A percentile compares a stretch with the other conserved stretches of the same genome.
Evolutionary conservation across 2,888 invertebrate species (phyloP).

Genomic region (Apamea sordens): DNA sequence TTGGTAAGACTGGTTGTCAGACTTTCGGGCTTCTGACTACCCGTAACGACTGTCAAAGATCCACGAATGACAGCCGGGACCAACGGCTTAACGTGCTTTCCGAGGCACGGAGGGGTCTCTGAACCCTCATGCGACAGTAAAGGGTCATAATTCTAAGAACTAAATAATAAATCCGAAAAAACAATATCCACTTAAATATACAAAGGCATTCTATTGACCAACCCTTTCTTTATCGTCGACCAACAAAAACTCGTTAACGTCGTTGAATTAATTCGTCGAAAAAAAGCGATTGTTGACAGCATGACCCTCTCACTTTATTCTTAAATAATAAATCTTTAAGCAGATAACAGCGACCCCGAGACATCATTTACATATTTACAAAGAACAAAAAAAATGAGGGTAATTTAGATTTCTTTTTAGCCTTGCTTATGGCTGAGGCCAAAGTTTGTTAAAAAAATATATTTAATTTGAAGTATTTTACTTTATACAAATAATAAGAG

Average conservation of each 20-base stretch:
- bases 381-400: slow-evolving; percentile 58
- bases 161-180: slow-evolving; percentile 19
- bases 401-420: slow-evolving; percentile 59
- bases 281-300: slow-evolving; percentile 72
- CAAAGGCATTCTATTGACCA: slow-evolving; percentile 33
- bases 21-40: no score
- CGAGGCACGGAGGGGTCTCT: no score
- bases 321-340: slow-evolving; percentile 72
- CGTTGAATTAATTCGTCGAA: slow-evolving; percentile 69
- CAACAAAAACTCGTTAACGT: slow-evolving; percentile 60
- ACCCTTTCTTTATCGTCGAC: slow-evolving; percentile 28
- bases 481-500: not conserved
- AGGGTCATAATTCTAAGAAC: slow-evolving; percentile 9
- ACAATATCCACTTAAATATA: not conserved
- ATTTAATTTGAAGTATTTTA: slow-evolving; percentile 8
- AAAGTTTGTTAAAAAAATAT: slow-evolving; percentile 38
- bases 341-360: slow-evolving; percentile 70
- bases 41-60: no score
- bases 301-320: slow-evolving; percentile 69
- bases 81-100: no score
- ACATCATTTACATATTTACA: slow-evolving; percentile 65
- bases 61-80: no score
- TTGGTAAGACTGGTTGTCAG: no score
- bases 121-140: not conserved
- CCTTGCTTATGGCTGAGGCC: slow-evolving; percentile 24